Conservation (phyloP, 2,113 vertebrate species). For the Callopanchax toddi region DNA sequence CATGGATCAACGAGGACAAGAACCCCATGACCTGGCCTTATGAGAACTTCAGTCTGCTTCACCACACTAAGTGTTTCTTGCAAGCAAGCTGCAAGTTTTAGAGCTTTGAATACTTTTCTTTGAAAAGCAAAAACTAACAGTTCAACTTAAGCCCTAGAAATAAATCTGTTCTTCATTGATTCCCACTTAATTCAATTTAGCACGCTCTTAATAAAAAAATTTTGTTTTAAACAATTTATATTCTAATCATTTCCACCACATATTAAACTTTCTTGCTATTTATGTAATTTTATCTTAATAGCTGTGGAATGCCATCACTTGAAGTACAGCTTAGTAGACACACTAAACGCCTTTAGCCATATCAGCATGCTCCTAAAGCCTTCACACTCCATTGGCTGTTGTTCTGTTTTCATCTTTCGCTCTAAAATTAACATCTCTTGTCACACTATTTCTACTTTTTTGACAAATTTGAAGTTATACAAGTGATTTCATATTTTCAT, state of each 20-base stretch:
- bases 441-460: too few species aligned
- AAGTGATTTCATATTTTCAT: too few species aligned
- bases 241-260: not conserved
- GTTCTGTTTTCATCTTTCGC: too few species aligned
- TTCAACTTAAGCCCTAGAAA: not conserved
- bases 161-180: not conserved
- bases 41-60: slow-evolving; percentile 13
- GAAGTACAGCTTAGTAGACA: not conserved
- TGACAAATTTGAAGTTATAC: too few species aligned
- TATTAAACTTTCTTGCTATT: not conserved
- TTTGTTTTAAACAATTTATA: not conserved
- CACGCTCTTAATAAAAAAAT: not conserved
- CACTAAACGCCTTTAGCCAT: not conserved
- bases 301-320: too few species aligned
- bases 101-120: not conserved
- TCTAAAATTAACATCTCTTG: too few species aligned
- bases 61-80: not conserved
- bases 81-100: slow-evolving; percentile 1
- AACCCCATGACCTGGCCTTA: slow-evolving; percentile 14
- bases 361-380: too few species aligned
- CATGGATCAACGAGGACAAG: slow-evolving; percentile 20
- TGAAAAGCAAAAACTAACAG: slow-evolving; percentile 1
- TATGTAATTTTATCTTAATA: not conserved
- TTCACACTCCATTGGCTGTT: too few species aligned
- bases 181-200: not conserved